These are phyloP conservation scores for Baronia brevicornis DNA, from an alignment of 2,888 invertebrate genomes.

Conservation along the genomic window DNA sequence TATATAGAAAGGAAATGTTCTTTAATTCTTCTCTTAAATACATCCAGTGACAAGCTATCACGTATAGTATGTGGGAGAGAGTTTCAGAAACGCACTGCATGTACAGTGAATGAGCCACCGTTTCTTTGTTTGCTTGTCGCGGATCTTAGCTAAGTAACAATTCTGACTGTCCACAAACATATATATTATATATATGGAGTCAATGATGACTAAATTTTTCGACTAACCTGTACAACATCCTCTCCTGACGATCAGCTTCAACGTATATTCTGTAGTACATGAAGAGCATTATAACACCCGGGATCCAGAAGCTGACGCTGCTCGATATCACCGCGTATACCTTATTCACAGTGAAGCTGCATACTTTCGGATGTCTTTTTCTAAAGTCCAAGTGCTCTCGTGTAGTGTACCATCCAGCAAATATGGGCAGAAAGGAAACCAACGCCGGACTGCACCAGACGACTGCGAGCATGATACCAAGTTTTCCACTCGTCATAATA, in stretches of 20 bases:
- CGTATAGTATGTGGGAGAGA: no score
- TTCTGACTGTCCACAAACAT: no score
- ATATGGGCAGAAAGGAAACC: slow-evolving; percentile 95
- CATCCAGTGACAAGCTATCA: no score
- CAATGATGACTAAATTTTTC: background rate
- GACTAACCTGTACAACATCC: slow-evolving; percentile 87
- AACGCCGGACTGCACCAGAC: slow-evolving; percentile 95
- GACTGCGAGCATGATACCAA: slow-evolving; percentile 87
- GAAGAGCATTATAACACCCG: slow-evolving; percentile 93
- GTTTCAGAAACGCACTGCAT: no score
- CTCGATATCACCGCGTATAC: slow-evolving; percentile 92
- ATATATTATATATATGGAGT: no score
- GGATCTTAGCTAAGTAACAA: no score
- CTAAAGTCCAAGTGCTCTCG: slow-evolving; percentile 83
- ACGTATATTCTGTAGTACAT: slow-evolving; percentile 94
- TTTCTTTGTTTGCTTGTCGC: no score
- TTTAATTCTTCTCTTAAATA: no score
- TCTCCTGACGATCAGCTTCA: slow-evolving; percentile 89
- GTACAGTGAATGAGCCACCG: no score
- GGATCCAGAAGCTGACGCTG: slow-evolving; percentile 95
- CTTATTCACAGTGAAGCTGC: slow-evolving; percentile 90
- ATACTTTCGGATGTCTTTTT: slow-evolving; percentile 81
- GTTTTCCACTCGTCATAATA: slow-evolving; percentile 90
- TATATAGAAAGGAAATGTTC: no score
- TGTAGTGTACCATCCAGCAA: slow-evolving; percentile 96